phyloP scores from a whole-genome alignment of 2,888 invertebrate species.

The Anagyrus pseudococci region DNA sequence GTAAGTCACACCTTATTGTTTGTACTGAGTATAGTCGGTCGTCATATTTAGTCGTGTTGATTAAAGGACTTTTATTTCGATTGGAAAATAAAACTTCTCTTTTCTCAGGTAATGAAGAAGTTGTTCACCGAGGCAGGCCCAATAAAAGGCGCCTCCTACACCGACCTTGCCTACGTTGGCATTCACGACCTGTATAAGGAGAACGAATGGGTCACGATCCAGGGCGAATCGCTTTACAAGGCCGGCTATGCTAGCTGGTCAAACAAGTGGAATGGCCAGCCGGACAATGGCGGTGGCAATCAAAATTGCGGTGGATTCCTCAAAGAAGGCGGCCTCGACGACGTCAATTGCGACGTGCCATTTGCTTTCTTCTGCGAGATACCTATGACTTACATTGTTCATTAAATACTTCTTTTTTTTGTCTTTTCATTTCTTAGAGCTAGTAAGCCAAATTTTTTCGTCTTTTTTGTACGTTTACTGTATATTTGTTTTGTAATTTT shows the following conservation, averaged over 20 bases:
- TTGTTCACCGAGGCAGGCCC: constrained; percentile 43
- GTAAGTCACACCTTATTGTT: too few species aligned
- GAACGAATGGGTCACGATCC: constrained; percentile 56
- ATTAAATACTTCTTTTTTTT: too few species aligned
- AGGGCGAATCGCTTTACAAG: constrained; percentile 54
- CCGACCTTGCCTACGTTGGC: constrained; percentile 50
- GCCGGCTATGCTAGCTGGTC: constrained; percentile 56
- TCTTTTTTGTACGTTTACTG: too few species aligned
- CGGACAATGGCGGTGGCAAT: constrained; percentile 54
- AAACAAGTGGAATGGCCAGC: constrained; percentile 54
- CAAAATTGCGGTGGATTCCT: constrained; percentile 53
- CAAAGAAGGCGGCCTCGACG: constrained; percentile 54
- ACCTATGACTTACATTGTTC: constrained; percentile 37
- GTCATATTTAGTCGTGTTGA: too few species aligned
- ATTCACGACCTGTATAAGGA: constrained; percentile 54
- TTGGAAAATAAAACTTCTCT: not conserved
- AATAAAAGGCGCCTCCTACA: constrained; percentile 46
- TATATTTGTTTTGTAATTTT: too few species aligned
- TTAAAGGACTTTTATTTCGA: not conserved
- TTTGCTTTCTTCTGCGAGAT: constrained; percentile 55
- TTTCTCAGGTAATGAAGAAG: constrained; percentile 42
- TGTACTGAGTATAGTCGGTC: too few species aligned
- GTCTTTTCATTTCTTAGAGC: too few species aligned
- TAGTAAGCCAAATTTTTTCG: too few species aligned
- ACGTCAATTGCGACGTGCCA: constrained; percentile 52